Conservation (phyloP, 2,113 vertebrate species). For the Irena cyanogastra region DNA sequence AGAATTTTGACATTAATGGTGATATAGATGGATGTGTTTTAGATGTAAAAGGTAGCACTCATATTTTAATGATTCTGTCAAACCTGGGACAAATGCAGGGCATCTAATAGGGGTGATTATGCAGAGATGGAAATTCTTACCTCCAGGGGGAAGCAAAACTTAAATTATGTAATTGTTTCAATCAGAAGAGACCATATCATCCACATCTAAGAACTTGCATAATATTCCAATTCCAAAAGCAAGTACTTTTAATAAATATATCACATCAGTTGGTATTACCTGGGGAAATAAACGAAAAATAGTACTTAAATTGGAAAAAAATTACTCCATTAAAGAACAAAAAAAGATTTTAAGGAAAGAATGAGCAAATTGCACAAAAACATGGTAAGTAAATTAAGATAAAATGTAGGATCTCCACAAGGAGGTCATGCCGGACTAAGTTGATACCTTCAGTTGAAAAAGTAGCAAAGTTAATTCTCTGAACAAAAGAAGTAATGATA, state of each 20-base stretch:
- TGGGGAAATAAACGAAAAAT: background rate
- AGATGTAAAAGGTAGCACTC: background rate
- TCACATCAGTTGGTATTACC: background rate
- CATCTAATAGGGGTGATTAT: background rate
- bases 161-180: constrained; percentile 59
- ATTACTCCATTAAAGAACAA: background rate
- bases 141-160: constrained; percentile 64
- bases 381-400: background rate
- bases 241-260: constrained; percentile 1
- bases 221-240: background rate
- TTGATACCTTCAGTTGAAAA: background rate
- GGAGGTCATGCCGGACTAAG: background rate
- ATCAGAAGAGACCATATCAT: constrained; percentile 13
- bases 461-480: background rate
- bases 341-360: background rate
- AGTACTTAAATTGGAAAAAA: background rate
- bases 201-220: background rate
- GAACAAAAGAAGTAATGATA: background rate
- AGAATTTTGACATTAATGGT: background rate
- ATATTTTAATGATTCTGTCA: background rate
- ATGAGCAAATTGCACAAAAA: background rate
- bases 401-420: background rate
- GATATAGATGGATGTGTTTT: background rate
- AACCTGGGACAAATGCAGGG: background rate
- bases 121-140: constrained; percentile 41